A percentile compares a stretch with the other conserved stretches of the same genome.
phyloP scores from a whole-genome alignment of 2,888 invertebrate species.

The Venustoraphidia nigricollis region DNA sequence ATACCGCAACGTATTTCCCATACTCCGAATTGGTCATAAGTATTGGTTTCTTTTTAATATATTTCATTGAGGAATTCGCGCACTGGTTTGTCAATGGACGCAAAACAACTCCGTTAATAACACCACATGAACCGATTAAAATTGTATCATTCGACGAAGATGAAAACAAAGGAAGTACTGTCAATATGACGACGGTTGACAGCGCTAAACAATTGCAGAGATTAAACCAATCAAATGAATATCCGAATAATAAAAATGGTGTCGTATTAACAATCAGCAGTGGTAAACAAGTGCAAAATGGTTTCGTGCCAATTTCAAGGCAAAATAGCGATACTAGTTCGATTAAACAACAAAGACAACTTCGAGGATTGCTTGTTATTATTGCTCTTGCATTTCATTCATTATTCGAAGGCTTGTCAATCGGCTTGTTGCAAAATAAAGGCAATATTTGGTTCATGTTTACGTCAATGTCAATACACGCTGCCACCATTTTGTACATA shows the following conservation, averaged over 20 bases:
- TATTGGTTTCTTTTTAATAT: constrained; percentile 35
- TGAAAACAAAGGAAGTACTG: no score
- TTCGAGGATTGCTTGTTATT: constrained; percentile 27
- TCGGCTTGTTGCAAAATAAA: constrained; percentile 29
- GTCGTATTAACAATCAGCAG: no score
- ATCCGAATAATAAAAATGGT: no score
- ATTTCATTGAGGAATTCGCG: constrained; percentile 35
- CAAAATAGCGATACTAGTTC: no score
- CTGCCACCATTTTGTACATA: constrained; percentile 34
- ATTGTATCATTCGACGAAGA: no score
- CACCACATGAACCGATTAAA: no score
- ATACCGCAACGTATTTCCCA: constrained; percentile 24
- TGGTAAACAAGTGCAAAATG: no score
- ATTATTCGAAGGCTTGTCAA: constrained; percentile 36
- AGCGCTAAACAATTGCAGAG: no score
- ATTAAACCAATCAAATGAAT: no score
- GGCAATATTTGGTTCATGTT: constrained; percentile 35
- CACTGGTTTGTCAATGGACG: constrained; percentile 23
- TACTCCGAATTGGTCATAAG: constrained; percentile 34
- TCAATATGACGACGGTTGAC: no score
- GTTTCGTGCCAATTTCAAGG: no score
- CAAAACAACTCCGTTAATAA: constrained; percentile 10
- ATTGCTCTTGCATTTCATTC: constrained; percentile 36
- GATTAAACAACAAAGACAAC: constrained; percentile 5
- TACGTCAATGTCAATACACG: constrained; percentile 33